A percentile compares a stretch with the other conserved stretches of the same genome.
phyloP scores from a whole-genome alignment of 1,140 invertebrate genomes.

The Papilio polytes region DNA sequence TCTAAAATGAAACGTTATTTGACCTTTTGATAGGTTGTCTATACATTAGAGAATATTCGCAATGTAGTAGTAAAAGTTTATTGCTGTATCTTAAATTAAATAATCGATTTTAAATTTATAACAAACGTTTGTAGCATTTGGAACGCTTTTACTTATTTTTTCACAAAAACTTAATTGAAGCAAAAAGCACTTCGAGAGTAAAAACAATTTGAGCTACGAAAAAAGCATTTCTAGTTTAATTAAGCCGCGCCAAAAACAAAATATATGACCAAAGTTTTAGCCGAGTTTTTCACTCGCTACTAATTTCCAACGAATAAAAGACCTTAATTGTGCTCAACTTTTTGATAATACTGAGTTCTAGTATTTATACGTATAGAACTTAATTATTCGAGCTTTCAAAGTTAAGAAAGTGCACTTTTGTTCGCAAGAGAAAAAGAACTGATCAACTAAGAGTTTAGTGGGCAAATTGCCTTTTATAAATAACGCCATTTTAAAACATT shows the following conservation, averaged over 20 bases:
- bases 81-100: background rate
- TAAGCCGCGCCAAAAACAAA: constrained; percentile 36
- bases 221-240: constrained; percentile 36
- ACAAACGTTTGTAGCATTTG: background rate
- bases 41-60: no score
- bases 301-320: constrained; percentile 32
- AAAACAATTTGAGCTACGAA: constrained; percentile 29
- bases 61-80: no score
- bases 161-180: background rate
- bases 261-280: constrained; percentile 34
- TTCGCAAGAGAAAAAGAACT: background rate
- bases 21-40: no score
- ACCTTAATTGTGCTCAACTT: constrained; percentile 33
- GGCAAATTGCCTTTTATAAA: no score
- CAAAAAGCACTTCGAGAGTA: constrained; percentile 12
- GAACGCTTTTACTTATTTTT: background rate
- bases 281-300: constrained; percentile 30
- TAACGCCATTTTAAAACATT: no score
- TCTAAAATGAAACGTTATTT: no score
- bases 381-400: background rate
- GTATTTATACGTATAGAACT: background rate
- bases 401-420: background rate
- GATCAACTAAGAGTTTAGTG: background rate
- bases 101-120: background rate
- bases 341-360: constrained; percentile 15